Conservation (phyloP, 2,113 vertebrate species). For the Garra rufa region DNA sequence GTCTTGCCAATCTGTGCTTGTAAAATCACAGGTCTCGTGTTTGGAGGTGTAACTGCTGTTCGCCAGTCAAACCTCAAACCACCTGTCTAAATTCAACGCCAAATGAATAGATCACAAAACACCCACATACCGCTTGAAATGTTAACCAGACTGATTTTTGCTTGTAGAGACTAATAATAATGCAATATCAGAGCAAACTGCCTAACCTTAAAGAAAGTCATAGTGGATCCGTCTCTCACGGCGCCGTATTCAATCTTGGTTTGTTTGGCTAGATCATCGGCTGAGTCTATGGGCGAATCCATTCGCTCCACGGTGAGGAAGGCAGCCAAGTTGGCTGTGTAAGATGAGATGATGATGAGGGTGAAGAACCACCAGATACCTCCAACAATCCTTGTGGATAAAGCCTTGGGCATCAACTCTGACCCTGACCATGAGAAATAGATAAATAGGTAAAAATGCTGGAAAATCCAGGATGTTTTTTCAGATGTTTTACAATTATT, state of each 20-base stretch:
- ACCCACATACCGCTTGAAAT: not conserved
- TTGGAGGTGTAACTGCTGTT: not conserved
- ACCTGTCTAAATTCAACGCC: not conserved
- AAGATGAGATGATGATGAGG: conserved; percentile 97
- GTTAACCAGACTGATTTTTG: not conserved
- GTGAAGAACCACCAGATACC: conserved; percentile 99
- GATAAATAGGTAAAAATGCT: not conserved
- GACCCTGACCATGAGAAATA: conserved; percentile 75
- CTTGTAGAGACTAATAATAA: not conserved
- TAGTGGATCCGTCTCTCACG: conserved; percentile 95
- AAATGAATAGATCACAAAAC: not conserved
- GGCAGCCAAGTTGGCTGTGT: conserved; percentile 97
- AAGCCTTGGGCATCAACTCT: conserved; percentile 97
- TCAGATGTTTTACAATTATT: not conserved
- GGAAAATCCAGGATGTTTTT: not conserved
- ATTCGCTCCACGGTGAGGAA: conserved; percentile 98
- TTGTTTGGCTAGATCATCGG: conserved; percentile 96
- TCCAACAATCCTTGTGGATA: conserved; percentile 97
- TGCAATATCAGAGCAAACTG: not conserved
- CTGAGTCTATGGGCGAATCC: conserved; percentile 97
- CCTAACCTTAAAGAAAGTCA: conserved; percentile 98
- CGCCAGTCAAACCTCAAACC: not conserved
- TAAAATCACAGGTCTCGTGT: conserved; percentile 9
- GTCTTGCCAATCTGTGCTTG: not conserved
- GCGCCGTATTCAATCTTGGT: conserved; percentile 98